phyloP scores from a whole-genome alignment of 1,140 invertebrate genomes.

The Battus philenor region DNA sequence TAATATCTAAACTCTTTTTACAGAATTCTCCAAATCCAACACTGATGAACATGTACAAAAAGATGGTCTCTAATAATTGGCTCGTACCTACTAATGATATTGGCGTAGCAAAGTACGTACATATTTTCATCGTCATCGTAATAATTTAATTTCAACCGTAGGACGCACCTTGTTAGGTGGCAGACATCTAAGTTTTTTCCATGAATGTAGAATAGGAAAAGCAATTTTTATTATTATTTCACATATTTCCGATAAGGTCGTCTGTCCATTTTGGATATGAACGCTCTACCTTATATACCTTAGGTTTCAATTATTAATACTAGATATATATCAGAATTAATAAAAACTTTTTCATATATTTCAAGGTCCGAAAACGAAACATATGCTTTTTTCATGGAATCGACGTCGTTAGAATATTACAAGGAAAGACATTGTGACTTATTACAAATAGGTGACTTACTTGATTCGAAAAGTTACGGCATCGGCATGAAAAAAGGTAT shows the following conservation, averaged over 20 bases:
- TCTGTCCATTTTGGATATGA: no score
- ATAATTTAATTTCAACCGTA: no score
- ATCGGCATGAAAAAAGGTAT: slow-evolving; percentile 80
- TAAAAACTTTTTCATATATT: no score
- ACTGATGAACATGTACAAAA: slow-evolving; percentile 59
- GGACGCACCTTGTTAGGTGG: no score
- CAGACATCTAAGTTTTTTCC: no score
- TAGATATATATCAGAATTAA: no score
- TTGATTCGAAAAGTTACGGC: slow-evolving; percentile 90
- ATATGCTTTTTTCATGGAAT: slow-evolving; percentile 93
- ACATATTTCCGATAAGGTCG: no score
- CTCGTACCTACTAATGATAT: slow-evolving; percentile 19
- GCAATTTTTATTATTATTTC: no score
- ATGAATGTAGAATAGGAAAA: no score
- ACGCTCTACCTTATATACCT: no score
- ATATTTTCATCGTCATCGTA: not conserved
- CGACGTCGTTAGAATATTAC: slow-evolving; percentile 86
- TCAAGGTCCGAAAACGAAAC: slow-evolving; percentile 67
- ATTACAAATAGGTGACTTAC: slow-evolving; percentile 82
- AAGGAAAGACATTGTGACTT: slow-evolving; percentile 86
- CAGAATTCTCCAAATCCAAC: slow-evolving; percentile 80
- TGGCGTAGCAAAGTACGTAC: slow-evolving; percentile 16
- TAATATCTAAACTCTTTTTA: no score
- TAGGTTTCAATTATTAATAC: no score
- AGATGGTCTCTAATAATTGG: slow-evolving; percentile 19